Conservation (phyloP, 2,113 vertebrate genomes). For the Myotis yumanensis region DNA sequence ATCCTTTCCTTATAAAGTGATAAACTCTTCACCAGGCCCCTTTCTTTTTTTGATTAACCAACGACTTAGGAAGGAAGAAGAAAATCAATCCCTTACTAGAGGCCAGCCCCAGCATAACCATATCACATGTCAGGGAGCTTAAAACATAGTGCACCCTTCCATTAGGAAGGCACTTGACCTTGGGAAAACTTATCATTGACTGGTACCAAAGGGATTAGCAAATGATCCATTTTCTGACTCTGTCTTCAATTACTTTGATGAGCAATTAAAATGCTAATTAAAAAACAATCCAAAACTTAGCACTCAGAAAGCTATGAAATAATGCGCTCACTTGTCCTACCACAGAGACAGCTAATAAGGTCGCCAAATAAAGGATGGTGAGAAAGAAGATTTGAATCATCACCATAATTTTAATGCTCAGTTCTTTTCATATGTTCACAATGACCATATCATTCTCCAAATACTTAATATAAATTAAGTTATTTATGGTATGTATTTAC, state of each 20-base stretch:
- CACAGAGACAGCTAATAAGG: constrained; percentile 71
- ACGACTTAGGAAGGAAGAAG: not conserved
- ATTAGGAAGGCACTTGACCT: constrained; percentile 69
- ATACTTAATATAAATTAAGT: not conserved
- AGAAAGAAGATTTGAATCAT: not conserved
- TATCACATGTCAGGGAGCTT: not conserved
- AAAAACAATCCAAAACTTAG: constrained; percentile 83
- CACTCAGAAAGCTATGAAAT: constrained; percentile 82
- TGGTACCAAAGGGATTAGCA: constrained; percentile 83
- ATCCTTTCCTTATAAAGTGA: not conserved
- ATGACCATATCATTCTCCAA: not conserved
- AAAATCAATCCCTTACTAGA: not conserved
- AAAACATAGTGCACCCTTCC: constrained; percentile 34
- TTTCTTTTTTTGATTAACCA: not conserved
- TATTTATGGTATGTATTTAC: not conserved
- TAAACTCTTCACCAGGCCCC: not conserved
- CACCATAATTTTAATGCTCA: not conserved
- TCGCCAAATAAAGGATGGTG: constrained; percentile 61
- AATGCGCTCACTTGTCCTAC: constrained; percentile 69
- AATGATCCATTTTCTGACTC: constrained; percentile 77
- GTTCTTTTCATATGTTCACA: not conserved
- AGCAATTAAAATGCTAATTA: constrained; percentile 89
- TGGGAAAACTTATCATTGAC: constrained; percentile 75
- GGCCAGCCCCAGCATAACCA: not conserved
- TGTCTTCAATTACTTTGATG: constrained; percentile 84